These are phyloP conservation scores for Anabacerthia variegaticeps DNA, from an alignment of 2,797 vertebrate species.

Conservation along the genomic window DNA sequence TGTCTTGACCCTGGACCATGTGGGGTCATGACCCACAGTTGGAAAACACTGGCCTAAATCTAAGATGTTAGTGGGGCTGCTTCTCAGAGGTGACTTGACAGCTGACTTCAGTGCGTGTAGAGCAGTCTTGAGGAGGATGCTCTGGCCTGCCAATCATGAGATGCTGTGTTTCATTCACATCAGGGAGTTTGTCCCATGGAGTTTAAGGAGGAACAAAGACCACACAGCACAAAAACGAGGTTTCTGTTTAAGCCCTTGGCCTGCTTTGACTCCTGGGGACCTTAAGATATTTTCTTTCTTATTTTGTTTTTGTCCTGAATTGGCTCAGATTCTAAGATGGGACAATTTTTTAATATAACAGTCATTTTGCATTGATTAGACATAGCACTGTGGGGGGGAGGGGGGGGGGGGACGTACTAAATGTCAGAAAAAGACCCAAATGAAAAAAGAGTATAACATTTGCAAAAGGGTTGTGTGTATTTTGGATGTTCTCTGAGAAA, in stretches of 20 bases:
- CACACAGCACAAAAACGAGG: neutral
- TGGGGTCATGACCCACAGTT: neutral
- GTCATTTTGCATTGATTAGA: neutral
- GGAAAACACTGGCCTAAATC: constrained; percentile 26
- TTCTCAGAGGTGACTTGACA: neutral
- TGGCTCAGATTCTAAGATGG: neutral
- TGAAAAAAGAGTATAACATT: neutral
- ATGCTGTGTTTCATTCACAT: neutral
- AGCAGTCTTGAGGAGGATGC: neutral
- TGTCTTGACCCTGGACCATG: constrained; percentile 12
- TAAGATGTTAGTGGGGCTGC: neutral
- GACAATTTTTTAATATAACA: neutral
- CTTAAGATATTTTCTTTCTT: neutral
- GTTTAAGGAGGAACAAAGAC: constrained; percentile 13
- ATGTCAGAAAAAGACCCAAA: neutral
- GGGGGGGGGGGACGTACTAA: neutral
- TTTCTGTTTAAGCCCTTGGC: neutral
- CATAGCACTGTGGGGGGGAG: neutral
- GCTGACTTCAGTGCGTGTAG: neutral
- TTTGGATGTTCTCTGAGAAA: neutral
- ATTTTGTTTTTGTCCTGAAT: neutral
- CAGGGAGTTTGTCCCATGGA: neutral
- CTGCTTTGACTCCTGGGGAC: neutral
- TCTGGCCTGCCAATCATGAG: neutral
- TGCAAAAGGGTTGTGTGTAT: neutral